These are phyloP conservation scores for Sander vitreus DNA, from an alignment of 2,113 vertebrate genomes.

Conservation along the genomic window DNA sequence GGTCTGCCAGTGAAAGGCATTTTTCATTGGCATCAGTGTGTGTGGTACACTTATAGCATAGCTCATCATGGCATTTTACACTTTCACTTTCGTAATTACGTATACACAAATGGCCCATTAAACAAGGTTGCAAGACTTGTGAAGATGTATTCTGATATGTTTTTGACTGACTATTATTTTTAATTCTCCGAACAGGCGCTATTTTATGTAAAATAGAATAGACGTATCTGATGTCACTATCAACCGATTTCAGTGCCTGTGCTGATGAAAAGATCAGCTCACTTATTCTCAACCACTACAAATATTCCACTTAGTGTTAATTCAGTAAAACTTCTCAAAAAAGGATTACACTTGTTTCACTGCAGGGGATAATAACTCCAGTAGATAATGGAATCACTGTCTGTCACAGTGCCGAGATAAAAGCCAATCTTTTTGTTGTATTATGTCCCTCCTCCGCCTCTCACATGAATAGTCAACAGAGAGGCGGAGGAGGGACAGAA, in stretches of 20 bases:
- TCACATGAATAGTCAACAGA: slow-evolving; percentile 64
- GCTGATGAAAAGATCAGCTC: slow-evolving; percentile 1
- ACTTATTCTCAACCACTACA: not conserved
- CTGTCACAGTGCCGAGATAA: slow-evolving; percentile 27
- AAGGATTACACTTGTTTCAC: not conserved
- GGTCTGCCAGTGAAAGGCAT: not conserved
- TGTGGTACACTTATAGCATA: not conserved
- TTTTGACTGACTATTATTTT: not conserved
- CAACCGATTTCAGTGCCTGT: slow-evolving; percentile 14
- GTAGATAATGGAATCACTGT: slow-evolving; percentile 15
- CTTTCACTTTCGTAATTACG: not conserved
- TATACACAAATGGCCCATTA: not conserved
- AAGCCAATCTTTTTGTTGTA: slow-evolving; percentile 60
- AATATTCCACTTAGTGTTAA: not conserved
- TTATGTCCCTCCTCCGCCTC: slow-evolving; percentile 59
- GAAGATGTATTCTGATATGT: not conserved
- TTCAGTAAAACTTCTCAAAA: not conserved
- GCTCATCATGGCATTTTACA: not conserved
- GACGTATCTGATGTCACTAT: too few relatives aligned
- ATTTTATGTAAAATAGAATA: too few relatives aligned
- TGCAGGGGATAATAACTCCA: not conserved
- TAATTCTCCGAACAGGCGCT: not conserved
- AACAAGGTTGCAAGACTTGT: not conserved
- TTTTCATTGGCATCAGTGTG: not conserved
- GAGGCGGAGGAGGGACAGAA: slow-evolving; percentile 76